Evolutionary conservation across 2,797 vertebrate species (phyloP).

Genomic region (Lagorchestes hirsutus): DNA sequence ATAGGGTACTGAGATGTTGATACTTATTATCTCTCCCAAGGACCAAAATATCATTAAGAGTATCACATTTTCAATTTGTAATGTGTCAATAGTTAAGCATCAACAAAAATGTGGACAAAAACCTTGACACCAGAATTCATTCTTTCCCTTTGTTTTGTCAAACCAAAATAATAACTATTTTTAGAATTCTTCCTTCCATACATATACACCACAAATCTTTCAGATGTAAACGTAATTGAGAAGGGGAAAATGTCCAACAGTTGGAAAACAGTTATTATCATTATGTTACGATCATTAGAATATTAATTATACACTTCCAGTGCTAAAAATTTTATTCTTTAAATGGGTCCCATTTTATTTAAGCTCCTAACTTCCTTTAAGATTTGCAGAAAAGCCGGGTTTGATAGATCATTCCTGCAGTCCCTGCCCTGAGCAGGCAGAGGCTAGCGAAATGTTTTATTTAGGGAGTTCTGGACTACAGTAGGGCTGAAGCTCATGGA

Average conservation of each 20-base stretch:
- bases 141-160: neutral
- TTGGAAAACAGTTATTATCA: constrained; percentile 16
- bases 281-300: constrained; percentile 27
- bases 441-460: neutral
- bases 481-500: neutral
- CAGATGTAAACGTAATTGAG: constrained; percentile 62
- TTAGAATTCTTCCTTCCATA: constrained; percentile 48
- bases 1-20: neutral
- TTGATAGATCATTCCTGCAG: neutral
- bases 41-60: constrained; percentile 8
- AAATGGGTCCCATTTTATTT: constrained; percentile 15
- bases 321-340: constrained; percentile 25
- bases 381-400: neutral
- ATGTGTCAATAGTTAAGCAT: constrained; percentile 22
- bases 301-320: constrained; percentile 39
- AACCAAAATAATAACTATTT: constrained; percentile 40
- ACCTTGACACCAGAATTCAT: constrained; percentile 2
- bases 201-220: constrained; percentile 25
- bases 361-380: constrained; percentile 23
- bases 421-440: neutral
- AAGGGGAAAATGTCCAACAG: neutral
- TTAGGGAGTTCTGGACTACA: neutral
- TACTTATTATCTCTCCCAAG: neutral
- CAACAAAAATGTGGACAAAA: constrained; percentile 39
- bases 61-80: constrained; percentile 5